Percentiles rank a stretch among this genome's conserved stretches.
These are phyloP conservation scores for Sesia bembeciformis DNA, from an alignment of 2,888 invertebrate species.

Conservation along the genomic window DNA sequence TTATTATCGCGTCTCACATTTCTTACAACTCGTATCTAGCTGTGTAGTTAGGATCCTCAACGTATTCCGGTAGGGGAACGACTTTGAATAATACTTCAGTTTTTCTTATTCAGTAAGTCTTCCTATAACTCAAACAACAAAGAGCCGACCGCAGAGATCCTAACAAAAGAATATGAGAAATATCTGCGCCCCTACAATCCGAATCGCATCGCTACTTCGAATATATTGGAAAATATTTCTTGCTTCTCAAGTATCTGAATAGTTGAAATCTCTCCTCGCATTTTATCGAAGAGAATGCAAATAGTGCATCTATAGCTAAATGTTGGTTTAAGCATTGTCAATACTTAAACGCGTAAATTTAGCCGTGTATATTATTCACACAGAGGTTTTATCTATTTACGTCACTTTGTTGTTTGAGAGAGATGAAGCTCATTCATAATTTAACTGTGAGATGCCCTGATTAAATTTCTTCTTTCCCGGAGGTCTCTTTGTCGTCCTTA, in stretches of 20 bases:
- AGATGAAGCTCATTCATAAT: too few species aligned
- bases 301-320: not conserved
- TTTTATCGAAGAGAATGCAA: not conserved
- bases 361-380: too few species aligned
- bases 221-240: constrained; percentile 61
- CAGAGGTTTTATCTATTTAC: too few species aligned
- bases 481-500: too few species aligned
- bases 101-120: constrained; percentile 55
- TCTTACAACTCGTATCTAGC: not conserved
- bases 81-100: constrained; percentile 47
- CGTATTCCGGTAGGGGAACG: constrained; percentile 25
- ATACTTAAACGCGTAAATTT: not conserved
- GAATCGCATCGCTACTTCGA: constrained; percentile 51
- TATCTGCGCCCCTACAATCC: constrained; percentile 55
- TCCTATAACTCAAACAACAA: constrained; percentile 59
- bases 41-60: constrained; percentile 28
- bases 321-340: not conserved
- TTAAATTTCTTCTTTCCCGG: too few species aligned
- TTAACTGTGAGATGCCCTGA: too few species aligned
- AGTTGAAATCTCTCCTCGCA: constrained; percentile 17
- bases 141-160: constrained; percentile 49
- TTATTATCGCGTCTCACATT: not conserved
- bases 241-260: constrained; percentile 33
- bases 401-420: too few species aligned
- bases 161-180: constrained; percentile 69